phyloP scores from a whole-genome alignment of 2,113 vertebrate genomes.

The Psephotus haematonotus region DNA sequence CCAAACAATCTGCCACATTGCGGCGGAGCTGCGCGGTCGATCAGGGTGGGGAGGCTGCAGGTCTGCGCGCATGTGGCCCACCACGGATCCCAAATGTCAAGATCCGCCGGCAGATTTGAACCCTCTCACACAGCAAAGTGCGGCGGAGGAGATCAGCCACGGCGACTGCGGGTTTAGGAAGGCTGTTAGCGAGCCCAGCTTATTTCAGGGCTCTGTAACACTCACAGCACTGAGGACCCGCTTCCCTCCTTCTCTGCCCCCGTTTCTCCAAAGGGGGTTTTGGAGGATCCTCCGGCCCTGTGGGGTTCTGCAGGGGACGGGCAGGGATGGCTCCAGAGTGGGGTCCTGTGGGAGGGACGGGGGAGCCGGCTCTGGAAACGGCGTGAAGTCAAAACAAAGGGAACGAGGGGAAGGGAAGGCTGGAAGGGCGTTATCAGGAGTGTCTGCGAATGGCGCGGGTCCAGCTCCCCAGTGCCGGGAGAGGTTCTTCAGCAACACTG shows the following conservation, averaged over 20 bases:
- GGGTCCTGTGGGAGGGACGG: background rate
- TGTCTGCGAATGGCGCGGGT: background rate
- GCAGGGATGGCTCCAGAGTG: background rate
- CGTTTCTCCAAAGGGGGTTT: background rate
- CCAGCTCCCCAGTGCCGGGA: background rate
- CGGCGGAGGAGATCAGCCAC: background rate
- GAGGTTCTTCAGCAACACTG: background rate
- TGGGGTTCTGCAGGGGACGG: background rate
- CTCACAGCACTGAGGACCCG: conserved; percentile 4
- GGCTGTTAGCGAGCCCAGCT: background rate
- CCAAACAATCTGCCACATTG: background rate
- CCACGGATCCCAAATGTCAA: background rate
- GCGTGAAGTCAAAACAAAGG: background rate
- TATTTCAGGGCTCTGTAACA: background rate
- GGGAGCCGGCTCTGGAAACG: background rate
- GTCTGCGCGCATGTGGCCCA: background rate
- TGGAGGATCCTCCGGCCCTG: background rate
- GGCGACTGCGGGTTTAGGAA: background rate
- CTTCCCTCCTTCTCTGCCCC: conserved; percentile 7
- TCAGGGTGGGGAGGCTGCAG: background rate
- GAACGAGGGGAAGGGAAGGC: background rate
- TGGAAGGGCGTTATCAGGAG: background rate
- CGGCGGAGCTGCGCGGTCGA: background rate
- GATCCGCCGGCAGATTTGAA: background rate
- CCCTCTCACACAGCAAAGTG: background rate